A percentile compares a stretch with the other conserved stretches of the same genome.
phyloP scores from a whole-genome alignment of 2,797 vertebrate genomes.

The Merluccius polli region DNA sequence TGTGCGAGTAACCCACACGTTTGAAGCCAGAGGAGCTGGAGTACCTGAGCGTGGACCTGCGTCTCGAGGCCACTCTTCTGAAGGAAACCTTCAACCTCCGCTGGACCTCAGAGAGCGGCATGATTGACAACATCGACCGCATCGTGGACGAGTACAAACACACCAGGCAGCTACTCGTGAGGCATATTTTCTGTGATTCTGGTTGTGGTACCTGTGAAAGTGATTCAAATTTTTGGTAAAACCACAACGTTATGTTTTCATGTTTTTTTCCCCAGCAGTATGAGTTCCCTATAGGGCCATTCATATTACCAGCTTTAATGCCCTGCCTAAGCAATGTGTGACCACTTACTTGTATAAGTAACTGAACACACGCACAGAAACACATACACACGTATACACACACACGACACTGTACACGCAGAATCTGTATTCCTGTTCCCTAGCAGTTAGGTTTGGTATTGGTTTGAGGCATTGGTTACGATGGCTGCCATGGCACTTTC shows the following conservation, averaged over 20 bases:
- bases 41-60: constrained; percentile 76
- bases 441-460: background rate
- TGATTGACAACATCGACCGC: constrained; percentile 81
- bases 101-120: constrained; percentile 80
- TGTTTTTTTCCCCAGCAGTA: too few relatives aligned
- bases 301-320: too few relatives aligned
- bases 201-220: background rate
- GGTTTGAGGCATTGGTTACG: background rate
- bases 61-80: constrained; percentile 74
- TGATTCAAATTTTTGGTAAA: too few relatives aligned
- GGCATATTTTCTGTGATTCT: constrained; percentile 2
- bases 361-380: too few relatives aligned
- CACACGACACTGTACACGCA: background rate
- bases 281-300: too few relatives aligned
- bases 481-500: background rate
- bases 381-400: background rate
- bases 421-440: background rate
- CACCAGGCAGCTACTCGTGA: constrained; percentile 80
- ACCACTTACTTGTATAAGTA: too few relatives aligned
- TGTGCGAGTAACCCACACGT: background rate
- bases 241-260: too few relatives aligned
- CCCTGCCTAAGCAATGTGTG: too few relatives aligned
- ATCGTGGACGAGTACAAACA: constrained; percentile 84
- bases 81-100: constrained; percentile 78
- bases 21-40: constrained; percentile 77